Conservation (phyloP, 2,888 invertebrate species). For the Malacosoma neustria region DNA sequence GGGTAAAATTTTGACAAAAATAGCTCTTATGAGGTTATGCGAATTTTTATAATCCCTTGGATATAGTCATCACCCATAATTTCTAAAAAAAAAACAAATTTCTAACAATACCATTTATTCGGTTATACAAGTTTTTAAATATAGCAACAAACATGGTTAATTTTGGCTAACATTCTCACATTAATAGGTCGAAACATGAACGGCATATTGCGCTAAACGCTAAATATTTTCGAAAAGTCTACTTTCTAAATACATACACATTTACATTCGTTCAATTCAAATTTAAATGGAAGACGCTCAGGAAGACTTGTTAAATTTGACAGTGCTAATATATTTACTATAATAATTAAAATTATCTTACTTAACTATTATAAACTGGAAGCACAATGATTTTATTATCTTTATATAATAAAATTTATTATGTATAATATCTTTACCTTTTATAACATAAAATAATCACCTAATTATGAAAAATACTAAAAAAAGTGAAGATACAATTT, state of each 20-base stretch:
- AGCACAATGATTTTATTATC: constrained; percentile 24
- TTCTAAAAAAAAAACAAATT: constrained; percentile 39
- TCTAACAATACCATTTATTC: constrained; percentile 73
- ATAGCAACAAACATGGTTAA: constrained; percentile 61
- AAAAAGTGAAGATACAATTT: too few relatives aligned
- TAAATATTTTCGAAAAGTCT: constrained; percentile 24
- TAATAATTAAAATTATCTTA: constrained; percentile 6
- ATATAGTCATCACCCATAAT: neutral
- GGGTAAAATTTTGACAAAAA: too few relatives aligned
- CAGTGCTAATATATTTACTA: constrained; percentile 58
- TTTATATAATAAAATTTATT: constrained; percentile 21
- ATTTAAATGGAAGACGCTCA: constrained; percentile 28
- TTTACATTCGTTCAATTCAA: constrained; percentile 3
- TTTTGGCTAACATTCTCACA: constrained; percentile 40
- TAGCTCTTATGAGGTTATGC: too few relatives aligned
- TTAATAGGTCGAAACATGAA: constrained; percentile 41
- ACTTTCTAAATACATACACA: constrained; percentile 15
- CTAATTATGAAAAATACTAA: too few relatives aligned
- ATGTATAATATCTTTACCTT: too few relatives aligned
- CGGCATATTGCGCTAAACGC: constrained; percentile 45
- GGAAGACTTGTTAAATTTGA: constrained; percentile 44
- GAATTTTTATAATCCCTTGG: too few relatives aligned
- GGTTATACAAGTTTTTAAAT: constrained; percentile 68
- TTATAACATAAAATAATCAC: too few relatives aligned
- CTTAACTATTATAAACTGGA: constrained; percentile 23